Base-by-base conservation (phyloP, 2,797 vertebrate genomes). In the Acanthopagrus latus region DNA sequence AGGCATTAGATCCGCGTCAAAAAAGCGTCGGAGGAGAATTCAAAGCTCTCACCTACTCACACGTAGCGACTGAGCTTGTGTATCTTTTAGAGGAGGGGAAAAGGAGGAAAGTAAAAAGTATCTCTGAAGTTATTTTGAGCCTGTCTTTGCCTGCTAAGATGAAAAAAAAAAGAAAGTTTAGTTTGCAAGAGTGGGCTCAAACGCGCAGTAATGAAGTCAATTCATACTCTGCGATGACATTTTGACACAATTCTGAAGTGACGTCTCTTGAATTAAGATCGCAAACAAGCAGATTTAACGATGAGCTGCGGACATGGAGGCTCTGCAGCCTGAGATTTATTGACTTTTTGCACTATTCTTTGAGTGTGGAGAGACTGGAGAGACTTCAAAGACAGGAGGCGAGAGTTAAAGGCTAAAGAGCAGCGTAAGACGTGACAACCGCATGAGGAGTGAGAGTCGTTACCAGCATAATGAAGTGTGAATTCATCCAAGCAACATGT, bases 81-180 rank as follows among this genome's bases (percentile, higher is more conserved):
- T 21, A 20, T 56, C 38, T 66, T 64, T 60, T 56, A 10, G 2
- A 33, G 11, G 25, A 2, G 5, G 12, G 20, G 57, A 1, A 1
- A 50, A 50, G 3, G 27, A 52, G 64, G 50, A 65, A 41, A 44
- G 56, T 52, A 41, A 57, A 79, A 73, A 69, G 21, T n/a, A n/a
- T 14, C 62, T 81, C 7, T 75, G 64, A 81, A 64, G 75, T 67
- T 73, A 83, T 86, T 89, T 80, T 2, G 1, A 83, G 60, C 43
- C 12, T 2, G 0, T 50, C 55, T 80, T 52, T 62, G 27, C 20
- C 12, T 4, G 43, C 8, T 10, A 14, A 69, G 13, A 77, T 58
- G 18, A 50, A 68, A 38, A 72, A 72, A 70, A 72, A 54, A 50
- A 59, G 6, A 33, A 20, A 25, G 8, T 68, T 51, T 13, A 41